These are phyloP conservation scores for Albula goreensis DNA, from an alignment of 2,113 vertebrate species.

Conservation along the genomic window DNA sequence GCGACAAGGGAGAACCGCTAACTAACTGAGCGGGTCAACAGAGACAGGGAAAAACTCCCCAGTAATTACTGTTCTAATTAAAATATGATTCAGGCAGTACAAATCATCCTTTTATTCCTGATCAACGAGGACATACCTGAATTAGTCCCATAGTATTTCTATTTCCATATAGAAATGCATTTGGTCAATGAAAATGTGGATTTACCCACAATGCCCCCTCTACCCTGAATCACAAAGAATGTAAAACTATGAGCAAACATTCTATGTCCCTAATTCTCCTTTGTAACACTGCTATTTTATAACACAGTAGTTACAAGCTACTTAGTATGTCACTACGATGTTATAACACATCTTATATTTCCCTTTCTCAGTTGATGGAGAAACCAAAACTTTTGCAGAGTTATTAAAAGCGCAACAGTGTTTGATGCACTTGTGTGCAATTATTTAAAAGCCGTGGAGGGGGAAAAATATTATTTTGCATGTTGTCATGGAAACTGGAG, in stretches of 20 bases:
- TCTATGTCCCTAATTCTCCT: neutral
- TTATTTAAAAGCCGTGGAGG: neutral
- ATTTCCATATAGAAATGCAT: neutral
- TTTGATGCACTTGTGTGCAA: neutral
- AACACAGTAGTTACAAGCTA: neutral
- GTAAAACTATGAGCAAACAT: neutral
- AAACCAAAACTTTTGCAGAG: neutral
- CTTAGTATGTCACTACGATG: neutral
- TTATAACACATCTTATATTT: neutral
- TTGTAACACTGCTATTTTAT: neutral
- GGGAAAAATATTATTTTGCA: neutral
- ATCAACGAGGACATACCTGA: no score
- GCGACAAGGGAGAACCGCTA: neutral
- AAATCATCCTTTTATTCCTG: neutral
- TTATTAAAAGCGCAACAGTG: neutral
- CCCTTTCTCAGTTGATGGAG: neutral
- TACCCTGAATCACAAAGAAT: neutral
- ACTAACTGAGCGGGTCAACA: neutral
- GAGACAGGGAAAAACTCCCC: neutral
- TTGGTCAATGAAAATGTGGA: neutral
- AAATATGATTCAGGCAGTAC: neutral
- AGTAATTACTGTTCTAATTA: neutral
- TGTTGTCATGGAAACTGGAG: neutral
- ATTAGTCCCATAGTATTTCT: neutral
- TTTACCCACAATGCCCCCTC: neutral